Evolutionary conservation across 2,797 vertebrate genomes (phyloP), one percentile per base, ranked within the genome.

Genomic region (Loris lydekkerianus): DNA sequence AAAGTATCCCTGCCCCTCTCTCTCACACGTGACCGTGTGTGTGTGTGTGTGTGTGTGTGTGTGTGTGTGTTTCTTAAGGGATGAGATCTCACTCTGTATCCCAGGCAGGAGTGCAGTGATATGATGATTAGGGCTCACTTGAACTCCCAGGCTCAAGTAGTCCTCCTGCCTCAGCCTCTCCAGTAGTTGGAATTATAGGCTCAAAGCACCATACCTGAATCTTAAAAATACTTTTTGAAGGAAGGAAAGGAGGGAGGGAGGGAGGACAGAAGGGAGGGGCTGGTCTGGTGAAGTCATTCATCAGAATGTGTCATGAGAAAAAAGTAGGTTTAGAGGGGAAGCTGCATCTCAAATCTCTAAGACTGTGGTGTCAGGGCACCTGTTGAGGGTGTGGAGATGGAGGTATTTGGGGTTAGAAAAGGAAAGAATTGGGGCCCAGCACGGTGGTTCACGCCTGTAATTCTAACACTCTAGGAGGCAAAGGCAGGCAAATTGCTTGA

Each of bases 321-420:
- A 93, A 84, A 8, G 34, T 25, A 63, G 31, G 17, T 84, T 70
- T 85, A 81, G 29, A 91, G 46, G 25, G 10, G 29, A 87, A 91
- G 72, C 37, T 84, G 7, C 56, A 78, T 65, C 20, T 88, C 31
- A 83, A 6, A 90, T 78, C 61, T 92, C 81, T 89, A 77, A 63
- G 85, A 75, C n/a, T 61, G 4, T 53, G 27, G 77, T 61, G 31
- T 81, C 31, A 83, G 11, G 18, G 18, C 85, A 8, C 83, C 23
- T 80, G 46, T 56, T 67, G 56, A 86, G 49, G 58, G 6, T 10
- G 11, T 60, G 25, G 17, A 37, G n/a, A 31, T 15, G 29, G 53
- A 83, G 5, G 1, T 56, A 73, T n/a, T 63, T 84, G 27, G 31
- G 5, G 9, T 83, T 82, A 87, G 27, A 83, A 94, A 86, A 70